Percentiles rank a stretch among this genome's conserved stretches.
phyloP scores from a whole-genome alignment of 30 jellyfish, hydroid and myxozoan species.

The Aurelia sp. region DNA sequence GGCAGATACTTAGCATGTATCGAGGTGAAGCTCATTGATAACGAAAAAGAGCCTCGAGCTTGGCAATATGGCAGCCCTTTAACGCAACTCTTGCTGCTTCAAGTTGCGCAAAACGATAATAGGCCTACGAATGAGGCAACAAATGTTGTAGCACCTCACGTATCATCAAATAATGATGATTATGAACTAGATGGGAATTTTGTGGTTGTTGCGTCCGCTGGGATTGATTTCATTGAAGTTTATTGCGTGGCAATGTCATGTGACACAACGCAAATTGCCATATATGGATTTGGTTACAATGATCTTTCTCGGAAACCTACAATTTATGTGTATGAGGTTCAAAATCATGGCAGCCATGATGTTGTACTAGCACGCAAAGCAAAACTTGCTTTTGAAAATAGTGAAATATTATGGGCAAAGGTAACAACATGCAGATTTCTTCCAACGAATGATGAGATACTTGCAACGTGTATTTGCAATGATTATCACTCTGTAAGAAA shows the following conservation, averaged over 20 bases:
- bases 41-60: neutral
- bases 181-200: slow-evolving; percentile 9
- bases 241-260: slow-evolving; percentile 42
- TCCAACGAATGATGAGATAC: slow-evolving; percentile 50
- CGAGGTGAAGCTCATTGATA: neutral
- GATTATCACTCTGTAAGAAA: slow-evolving; percentile 57
- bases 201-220: slow-evolving; percentile 31
- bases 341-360: neutral
- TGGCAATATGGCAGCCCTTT: slow-evolving; percentile 14
- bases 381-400: slow-evolving; percentile 9
- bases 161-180: neutral
- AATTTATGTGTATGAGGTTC: slow-evolving; percentile 33
- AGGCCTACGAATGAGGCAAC: neutral
- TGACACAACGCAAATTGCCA: slow-evolving; percentile 57
- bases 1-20: slow-evolving; percentile 61
- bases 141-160: neutral
- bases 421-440: slow-evolving; percentile 42
- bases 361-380: slow-evolving; percentile 14
- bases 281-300: slow-evolving; percentile 53
- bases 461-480: slow-evolving; percentile 51
- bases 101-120: neutral
- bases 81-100: slow-evolving; percentile 29
- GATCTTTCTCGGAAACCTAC: slow-evolving; percentile 52
- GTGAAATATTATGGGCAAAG: slow-evolving; percentile 50
- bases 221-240: slow-evolving; percentile 39